phyloP scores from a whole-genome alignment of 2,797 vertebrate genomes.

The Siniperca undulata region DNA sequence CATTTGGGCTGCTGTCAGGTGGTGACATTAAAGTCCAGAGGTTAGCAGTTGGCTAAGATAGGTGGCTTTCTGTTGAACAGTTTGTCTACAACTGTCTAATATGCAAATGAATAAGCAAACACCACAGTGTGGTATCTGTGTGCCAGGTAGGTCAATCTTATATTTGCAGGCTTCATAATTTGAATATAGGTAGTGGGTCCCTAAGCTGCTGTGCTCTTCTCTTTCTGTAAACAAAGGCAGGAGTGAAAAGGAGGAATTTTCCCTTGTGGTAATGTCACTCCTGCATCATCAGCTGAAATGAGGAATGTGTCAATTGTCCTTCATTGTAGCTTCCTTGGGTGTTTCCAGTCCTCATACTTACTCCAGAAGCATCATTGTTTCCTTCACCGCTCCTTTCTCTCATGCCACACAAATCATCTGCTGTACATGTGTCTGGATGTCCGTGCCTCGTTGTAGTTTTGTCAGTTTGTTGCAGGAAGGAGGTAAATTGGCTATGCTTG shows the following conservation, averaged over 20 bases:
- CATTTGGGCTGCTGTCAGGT: conserved; percentile 50
- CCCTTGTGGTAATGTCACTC: conserved; percentile 21
- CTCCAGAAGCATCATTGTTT: background rate
- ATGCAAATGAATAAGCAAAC: conserved; percentile 25
- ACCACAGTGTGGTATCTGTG: background rate
- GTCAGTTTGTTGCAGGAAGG: conserved; percentile 11
- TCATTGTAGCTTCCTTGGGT: conserved; percentile 3
- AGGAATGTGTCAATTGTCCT: conserved; percentile 30
- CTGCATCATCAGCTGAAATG: conserved; percentile 38
- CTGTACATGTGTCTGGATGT: background rate
- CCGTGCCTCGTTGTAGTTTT: conserved; percentile 10
- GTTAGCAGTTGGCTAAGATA: conserved; percentile 32
- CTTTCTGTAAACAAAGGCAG: conserved; percentile 19
- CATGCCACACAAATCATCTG: background rate
- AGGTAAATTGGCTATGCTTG: conserved; percentile 42
- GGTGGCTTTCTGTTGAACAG: conserved; percentile 25
- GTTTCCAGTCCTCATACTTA: conserved; percentile 20
- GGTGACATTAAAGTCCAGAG: conserved; percentile 66
- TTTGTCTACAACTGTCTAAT: conserved; percentile 16
- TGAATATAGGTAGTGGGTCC: background rate
- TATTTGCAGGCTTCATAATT: conserved; percentile 8
- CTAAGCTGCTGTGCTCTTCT: conserved; percentile 1
- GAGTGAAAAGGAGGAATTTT: conserved; percentile 11
- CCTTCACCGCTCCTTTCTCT: background rate
- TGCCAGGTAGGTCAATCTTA: conserved; percentile 3